These are phyloP conservation scores for Eclectus roratus DNA, from an alignment of 2,113 vertebrate species.

Conservation along the genomic window DNA sequence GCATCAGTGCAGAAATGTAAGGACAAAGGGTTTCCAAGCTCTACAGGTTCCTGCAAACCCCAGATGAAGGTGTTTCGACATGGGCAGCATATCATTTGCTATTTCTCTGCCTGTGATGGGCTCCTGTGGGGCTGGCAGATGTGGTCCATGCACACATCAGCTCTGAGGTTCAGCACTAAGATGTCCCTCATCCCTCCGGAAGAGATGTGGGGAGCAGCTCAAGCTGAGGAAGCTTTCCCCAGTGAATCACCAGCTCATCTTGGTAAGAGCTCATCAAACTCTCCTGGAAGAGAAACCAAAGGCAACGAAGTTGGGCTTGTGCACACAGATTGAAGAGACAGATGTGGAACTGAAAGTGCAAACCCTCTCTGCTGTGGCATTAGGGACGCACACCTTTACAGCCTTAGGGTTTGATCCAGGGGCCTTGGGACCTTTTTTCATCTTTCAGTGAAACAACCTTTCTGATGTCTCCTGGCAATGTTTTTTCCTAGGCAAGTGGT, in stretches of 20 bases:
- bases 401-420: background rate
- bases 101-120: background rate
- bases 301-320: fast-evolving
- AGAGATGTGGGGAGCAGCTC: fast-evolving
- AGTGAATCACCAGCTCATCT: background rate
- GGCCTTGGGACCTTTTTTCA: fast-evolving
- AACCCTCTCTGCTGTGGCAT: background rate
- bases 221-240: background rate
- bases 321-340: background rate
- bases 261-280: background rate
- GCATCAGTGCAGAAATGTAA: background rate
- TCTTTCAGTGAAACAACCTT: background rate
- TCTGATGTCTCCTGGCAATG: background rate
- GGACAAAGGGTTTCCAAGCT: background rate
- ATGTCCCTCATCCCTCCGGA: background rate
- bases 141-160: background rate
- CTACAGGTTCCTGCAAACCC: background rate
- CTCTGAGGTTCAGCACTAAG: background rate
- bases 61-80: background rate
- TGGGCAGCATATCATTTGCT: background rate
- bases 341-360: background rate
- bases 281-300: background rate
- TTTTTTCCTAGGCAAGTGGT: background rate
- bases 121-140: background rate
- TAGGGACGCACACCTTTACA: background rate